A percentile compares a stretch with the other conserved stretches of the same genome.
Evolutionary conservation across 2,113 vertebrate species (phyloP).

Genomic region (Platycercus adscitus): DNA sequence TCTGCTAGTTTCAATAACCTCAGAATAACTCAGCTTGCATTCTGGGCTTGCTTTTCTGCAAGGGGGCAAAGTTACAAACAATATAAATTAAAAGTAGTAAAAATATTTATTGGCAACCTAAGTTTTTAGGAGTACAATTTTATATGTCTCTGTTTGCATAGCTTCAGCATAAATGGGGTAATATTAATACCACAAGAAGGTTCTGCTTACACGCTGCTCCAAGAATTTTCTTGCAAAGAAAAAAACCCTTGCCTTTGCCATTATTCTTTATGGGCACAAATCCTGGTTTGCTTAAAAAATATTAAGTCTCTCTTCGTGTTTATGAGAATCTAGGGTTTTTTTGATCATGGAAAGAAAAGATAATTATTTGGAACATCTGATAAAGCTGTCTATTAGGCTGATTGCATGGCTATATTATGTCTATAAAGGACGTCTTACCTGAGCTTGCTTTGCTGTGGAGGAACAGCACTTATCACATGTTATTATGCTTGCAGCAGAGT

Average conservation of each 20-base stretch:
- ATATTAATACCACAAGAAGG: slow-evolving; percentile 70
- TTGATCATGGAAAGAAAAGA: neutral
- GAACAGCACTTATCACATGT: accelerated
- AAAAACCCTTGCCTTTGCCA: neutral
- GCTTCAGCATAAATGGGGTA: slow-evolving; percentile 47
- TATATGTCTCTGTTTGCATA: slow-evolving; percentile 72
- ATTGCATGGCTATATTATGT: neutral
- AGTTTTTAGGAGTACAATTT: slow-evolving; percentile 61
- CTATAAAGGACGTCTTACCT: neutral
- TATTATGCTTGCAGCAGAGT: neutral
- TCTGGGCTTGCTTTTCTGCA: neutral
- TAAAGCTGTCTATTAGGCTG: neutral
- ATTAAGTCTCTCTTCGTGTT: neutral
- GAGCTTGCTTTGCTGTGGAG: neutral
- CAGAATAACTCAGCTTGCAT: neutral
- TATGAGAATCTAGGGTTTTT: neutral
- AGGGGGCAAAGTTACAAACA: neutral
- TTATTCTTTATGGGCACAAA: slow-evolving; percentile 19
- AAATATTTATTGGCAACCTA: slow-evolving; percentile 51
- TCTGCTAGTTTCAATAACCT: neutral
- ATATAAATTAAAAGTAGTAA: slow-evolving; percentile 36
- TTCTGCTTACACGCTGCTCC: slow-evolving; percentile 63
- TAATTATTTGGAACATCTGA: neutral
- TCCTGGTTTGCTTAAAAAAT: slow-evolving; percentile 19
- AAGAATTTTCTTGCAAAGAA: slow-evolving; percentile 64